These are phyloP conservation scores for Drosophila simulans DNA, from an alignment of 1,140 invertebrate genomes.

Conservation along the genomic window DNA sequence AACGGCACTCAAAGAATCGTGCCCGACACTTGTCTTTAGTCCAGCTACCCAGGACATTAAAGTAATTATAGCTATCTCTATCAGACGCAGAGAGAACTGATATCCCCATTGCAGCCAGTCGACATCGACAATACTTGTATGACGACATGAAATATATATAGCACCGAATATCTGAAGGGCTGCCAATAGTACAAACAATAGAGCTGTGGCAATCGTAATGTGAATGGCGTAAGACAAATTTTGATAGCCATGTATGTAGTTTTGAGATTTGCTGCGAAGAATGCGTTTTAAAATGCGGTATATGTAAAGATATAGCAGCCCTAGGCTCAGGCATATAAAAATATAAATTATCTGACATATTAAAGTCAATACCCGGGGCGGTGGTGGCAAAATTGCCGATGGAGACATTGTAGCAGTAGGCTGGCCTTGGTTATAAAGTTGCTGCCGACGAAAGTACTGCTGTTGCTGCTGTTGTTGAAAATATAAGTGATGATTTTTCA, in stretches of 20 bases:
- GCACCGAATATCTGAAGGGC: slow-evolving; percentile 92
- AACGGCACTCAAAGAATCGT: slow-evolving; percentile 19
- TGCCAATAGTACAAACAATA: slow-evolving; percentile 92
- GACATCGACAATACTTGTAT: slow-evolving; percentile 70
- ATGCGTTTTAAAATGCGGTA: slow-evolving; percentile 90
- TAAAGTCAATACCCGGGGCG: slow-evolving; percentile 87
- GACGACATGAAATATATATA: slow-evolving; percentile 85
- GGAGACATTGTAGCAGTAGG: slow-evolving; percentile 15
- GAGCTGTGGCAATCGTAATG: slow-evolving; percentile 92
- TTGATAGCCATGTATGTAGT: slow-evolving; percentile 88
- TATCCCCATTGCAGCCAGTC: slow-evolving; percentile 96
- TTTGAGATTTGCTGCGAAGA: slow-evolving; percentile 88
- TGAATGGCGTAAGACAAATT: slow-evolving; percentile 92
- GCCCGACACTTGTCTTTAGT: slow-evolving; percentile 86
- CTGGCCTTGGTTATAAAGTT: slow-evolving; percentile 38
- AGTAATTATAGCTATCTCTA: slow-evolving; percentile 93
- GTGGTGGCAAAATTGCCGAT: slow-evolving; percentile 52
- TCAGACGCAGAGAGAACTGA: slow-evolving; percentile 92
- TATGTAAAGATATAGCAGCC: slow-evolving; percentile 93
- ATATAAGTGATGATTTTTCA: slow-evolving; percentile 70
- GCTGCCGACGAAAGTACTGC: slow-evolving; percentile 51
- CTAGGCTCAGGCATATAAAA: slow-evolving; percentile 91
- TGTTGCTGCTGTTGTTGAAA: slow-evolving; percentile 74
- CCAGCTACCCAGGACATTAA: slow-evolving; percentile 93
- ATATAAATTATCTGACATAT: slow-evolving; percentile 93